Evolutionary conservation across 2,888 invertebrate species (phyloP).

Genomic region (Phorcus lineatus): DNA sequence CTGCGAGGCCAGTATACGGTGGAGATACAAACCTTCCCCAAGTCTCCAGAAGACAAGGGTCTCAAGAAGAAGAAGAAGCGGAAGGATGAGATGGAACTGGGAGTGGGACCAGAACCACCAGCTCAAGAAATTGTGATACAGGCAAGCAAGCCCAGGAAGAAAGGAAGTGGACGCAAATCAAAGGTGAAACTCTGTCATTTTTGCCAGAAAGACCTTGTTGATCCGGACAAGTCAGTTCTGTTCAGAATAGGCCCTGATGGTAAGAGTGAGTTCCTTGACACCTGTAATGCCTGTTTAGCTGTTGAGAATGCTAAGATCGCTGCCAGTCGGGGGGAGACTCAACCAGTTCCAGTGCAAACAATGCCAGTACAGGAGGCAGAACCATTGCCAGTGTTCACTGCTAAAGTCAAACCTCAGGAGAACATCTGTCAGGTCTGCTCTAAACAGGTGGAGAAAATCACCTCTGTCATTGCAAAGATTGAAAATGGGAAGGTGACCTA

Average conservation of each 20-base stretch:
- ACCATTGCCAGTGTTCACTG: neutral
- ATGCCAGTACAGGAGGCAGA: neutral
- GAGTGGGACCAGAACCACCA: neutral
- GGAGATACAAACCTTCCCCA: neutral
- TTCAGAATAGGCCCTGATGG: neutral
- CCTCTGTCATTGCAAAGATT: conserved; percentile 2
- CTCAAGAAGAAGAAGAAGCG: neutral
- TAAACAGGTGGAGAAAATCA: conserved; percentile 5
- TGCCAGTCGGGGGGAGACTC: neutral
- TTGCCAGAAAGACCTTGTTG: neutral
- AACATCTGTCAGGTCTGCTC: neutral
- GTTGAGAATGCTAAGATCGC: neutral
- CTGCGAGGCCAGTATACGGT: neutral
- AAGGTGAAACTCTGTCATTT: neutral
- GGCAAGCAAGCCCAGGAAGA: neutral
- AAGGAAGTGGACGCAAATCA: neutral
- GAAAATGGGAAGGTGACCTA: conserved; percentile 1
- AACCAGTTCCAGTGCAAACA: neutral
- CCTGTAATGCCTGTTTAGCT: neutral
- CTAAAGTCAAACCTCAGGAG: conserved; percentile 1
- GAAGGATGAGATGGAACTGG: neutral
- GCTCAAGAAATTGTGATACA: neutral
- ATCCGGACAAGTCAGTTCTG: neutral
- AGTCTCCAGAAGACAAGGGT: neutral
- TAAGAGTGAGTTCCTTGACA: neutral